Percentiles rank a stretch among this genome's conserved stretches.
Evolutionary conservation across 2,113 vertebrate genomes (phyloP).

Genomic region (Pelodiscus sinensis): DNA sequence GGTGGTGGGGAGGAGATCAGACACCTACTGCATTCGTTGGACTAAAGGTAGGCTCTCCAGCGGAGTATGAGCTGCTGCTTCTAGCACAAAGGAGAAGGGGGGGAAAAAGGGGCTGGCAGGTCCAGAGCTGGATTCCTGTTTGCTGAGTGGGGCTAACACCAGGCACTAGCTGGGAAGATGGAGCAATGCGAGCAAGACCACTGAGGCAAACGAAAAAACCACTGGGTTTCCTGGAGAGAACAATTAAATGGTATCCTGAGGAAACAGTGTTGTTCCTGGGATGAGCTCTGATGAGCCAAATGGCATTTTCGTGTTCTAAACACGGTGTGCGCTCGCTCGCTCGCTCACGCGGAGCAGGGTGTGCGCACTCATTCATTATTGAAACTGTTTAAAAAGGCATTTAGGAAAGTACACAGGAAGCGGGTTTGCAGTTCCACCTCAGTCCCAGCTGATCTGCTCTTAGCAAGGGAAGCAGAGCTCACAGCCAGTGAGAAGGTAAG

Average conservation of each 20-base stretch:
- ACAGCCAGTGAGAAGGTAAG: neutral
- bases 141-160: neutral
- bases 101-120: neutral
- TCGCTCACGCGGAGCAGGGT: constrained; percentile 48
- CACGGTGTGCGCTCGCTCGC: constrained; percentile 33
- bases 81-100: neutral
- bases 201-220: constrained; percentile 13
- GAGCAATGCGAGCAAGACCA: neutral
- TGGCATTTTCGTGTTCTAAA: constrained; percentile 73
- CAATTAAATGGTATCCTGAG: constrained; percentile 49
- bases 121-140: neutral
- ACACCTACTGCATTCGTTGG: neutral
- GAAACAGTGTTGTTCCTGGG: constrained; percentile 35
- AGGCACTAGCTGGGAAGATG: neutral
- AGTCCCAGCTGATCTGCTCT: constrained; percentile 57
- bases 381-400: constrained; percentile 77
- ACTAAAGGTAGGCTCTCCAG: neutral
- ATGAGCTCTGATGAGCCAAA: constrained; percentile 63
- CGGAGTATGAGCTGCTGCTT: neutral
- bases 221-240: constrained; percentile 18
- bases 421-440: constrained; percentile 34
- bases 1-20: neutral
- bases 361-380: constrained; percentile 78
- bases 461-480: constrained; percentile 24
- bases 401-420: constrained; percentile 73